These are phyloP conservation scores for Galagoides demidoff DNA, from an alignment of 2,797 vertebrate genomes.

Conservation along the genomic window DNA sequence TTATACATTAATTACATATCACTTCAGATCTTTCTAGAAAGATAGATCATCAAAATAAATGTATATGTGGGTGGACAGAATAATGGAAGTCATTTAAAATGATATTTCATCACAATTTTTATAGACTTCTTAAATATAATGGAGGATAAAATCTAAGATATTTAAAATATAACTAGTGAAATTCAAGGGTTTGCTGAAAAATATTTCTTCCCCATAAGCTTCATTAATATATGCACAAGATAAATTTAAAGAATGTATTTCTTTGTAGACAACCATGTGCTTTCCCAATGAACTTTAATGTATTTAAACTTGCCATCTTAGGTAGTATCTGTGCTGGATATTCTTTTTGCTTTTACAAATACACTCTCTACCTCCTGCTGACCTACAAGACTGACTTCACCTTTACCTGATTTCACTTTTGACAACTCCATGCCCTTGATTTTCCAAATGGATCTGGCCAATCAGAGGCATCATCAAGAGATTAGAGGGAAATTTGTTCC, in stretches of 20 bases:
- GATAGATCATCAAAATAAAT: constrained; percentile 7
- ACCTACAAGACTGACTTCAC: neutral
- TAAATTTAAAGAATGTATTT: neutral
- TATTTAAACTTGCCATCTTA: neutral
- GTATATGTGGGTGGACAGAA: neutral
- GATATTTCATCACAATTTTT: neutral
- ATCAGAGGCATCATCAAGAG: neutral
- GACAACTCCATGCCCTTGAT: neutral
- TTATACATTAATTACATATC: neutral
- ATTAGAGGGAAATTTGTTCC: neutral
- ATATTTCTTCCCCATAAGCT: neutral
- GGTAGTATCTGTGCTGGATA: neutral
- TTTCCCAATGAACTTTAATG: neutral
- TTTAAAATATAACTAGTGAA: neutral
- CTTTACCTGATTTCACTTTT: neutral
- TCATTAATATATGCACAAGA: neutral
- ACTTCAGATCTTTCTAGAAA: neutral
- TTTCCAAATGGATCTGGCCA: neutral
- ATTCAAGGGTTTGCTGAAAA: neutral
- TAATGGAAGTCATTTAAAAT: constrained; percentile 43
- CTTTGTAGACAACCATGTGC: neutral
- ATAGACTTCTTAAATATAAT: neutral
- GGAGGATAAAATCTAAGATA: neutral
- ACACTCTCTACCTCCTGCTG: neutral
- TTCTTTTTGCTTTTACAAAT: neutral